Evolutionary conservation across 2,113 vertebrate species (phyloP).

Genomic region (Lates calcarifer): DNA sequence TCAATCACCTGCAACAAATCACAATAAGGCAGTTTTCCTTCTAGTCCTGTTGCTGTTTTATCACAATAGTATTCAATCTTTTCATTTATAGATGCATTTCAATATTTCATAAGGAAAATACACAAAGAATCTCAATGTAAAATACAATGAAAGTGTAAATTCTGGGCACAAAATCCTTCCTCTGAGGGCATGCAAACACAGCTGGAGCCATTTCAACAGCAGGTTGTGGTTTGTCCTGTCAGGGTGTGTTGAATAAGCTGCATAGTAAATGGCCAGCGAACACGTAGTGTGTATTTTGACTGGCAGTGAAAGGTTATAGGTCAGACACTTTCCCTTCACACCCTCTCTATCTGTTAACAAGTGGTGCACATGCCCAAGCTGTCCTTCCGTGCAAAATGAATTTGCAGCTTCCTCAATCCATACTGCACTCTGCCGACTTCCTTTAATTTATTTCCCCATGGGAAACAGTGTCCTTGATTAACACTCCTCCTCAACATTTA

Average conservation of each 20-base stretch:
- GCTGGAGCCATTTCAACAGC: constrained; percentile 30
- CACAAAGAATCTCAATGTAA: background rate
- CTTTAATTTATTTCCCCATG: constrained; percentile 62
- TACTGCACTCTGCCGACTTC: constrained; percentile 59
- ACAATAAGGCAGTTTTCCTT: background rate
- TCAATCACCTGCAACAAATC: background rate
- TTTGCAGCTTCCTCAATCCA: constrained; percentile 69
- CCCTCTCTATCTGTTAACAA: constrained; percentile 53
- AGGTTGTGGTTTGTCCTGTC: constrained; percentile 19
- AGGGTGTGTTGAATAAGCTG: constrained; percentile 49
- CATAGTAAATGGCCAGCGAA: constrained; percentile 1
- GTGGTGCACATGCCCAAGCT: constrained; percentile 30
- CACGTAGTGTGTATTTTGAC: constrained; percentile 11
- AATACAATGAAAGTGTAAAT: background rate
- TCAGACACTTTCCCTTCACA: constrained; percentile 59
- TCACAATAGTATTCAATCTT: background rate
- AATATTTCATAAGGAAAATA: background rate
- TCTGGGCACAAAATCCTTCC: background rate
- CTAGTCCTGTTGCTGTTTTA: background rate
- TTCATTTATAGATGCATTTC: background rate
- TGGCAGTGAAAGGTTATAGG: constrained; percentile 21
- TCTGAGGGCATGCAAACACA: constrained; percentile 1
- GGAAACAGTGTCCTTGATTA: constrained; percentile 36
- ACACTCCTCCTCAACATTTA: constrained; percentile 5
- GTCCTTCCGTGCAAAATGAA: constrained; percentile 46